These are phyloP conservation scores for Eupeodes luniger DNA, from an alignment of 2,888 invertebrate species.

Conservation along the genomic window DNA sequence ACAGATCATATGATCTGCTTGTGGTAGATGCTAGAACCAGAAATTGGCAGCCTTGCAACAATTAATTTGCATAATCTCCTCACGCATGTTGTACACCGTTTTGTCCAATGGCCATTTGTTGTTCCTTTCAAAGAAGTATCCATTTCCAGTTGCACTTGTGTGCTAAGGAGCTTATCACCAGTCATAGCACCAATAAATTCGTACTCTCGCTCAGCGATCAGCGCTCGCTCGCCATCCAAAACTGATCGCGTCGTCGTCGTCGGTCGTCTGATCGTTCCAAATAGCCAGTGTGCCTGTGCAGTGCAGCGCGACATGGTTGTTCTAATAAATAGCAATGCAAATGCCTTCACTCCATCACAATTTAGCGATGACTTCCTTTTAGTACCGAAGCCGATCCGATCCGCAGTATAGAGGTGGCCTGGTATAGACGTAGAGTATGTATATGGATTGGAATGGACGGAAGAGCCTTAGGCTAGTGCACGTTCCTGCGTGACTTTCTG, in stretches of 20 bases:
- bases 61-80: constrained; percentile 75
- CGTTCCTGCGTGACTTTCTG: constrained; percentile 70
- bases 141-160: constrained; percentile 63
- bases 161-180: constrained; percentile 65
- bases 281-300: background rate
- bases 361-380: constrained; percentile 73
- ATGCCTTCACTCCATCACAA: constrained; percentile 73
- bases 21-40: constrained; percentile 31
- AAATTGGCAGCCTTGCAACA: constrained; percentile 73
- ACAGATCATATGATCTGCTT: constrained; percentile 37
- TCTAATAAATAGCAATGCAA: constrained; percentile 73
- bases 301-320: constrained; percentile 49
- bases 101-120: constrained; percentile 66
- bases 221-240: constrained; percentile 15
- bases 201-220: constrained; percentile 20
- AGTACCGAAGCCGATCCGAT: background rate
- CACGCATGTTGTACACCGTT: constrained; percentile 71
- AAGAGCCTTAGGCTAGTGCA: constrained; percentile 22
- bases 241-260: constrained; percentile 1
- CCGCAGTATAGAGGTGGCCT: background rate
- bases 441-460: background rate
- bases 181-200: constrained; percentile 41
- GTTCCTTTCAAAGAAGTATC: constrained; percentile 36
- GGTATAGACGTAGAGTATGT: background rate
- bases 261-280: background rate